Percentiles rank a stretch among this genome's conserved stretches.
phyloP scores from a whole-genome alignment of 2,113 vertebrate genomes.

The Oplegnathus fasciatus region DNA sequence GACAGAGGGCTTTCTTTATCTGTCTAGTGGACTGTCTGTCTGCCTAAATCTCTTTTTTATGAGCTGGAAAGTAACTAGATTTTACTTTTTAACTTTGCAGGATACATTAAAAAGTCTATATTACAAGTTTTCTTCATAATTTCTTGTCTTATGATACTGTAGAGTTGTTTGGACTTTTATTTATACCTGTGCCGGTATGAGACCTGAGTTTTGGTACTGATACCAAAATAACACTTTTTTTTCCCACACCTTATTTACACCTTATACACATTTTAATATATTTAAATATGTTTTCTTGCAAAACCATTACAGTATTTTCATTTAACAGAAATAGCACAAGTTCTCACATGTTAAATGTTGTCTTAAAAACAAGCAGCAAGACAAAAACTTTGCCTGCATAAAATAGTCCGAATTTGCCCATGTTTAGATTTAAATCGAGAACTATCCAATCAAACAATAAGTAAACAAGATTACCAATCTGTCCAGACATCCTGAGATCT shows the following conservation, averaged over 20 bases:
- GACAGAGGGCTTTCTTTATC: conserved; percentile 59
- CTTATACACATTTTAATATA: too few species aligned
- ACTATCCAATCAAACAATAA: too few species aligned
- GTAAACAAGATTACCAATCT: not conserved
- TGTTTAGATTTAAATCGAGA: not conserved
- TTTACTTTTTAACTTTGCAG: not conserved
- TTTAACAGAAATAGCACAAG: too few species aligned
- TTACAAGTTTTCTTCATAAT: not conserved
- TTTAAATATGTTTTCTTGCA: too few species aligned
- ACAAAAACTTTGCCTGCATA: not conserved
- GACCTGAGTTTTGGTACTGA: too few species aligned
- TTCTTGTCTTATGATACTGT: not conserved
- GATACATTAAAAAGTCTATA: not conserved
- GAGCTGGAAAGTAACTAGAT: conserved; percentile 44
- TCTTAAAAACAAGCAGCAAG: not conserved
- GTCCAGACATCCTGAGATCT: too few species aligned
- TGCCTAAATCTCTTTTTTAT: conserved; percentile 18
- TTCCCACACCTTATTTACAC: too few species aligned
- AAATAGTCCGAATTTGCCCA: not conserved
- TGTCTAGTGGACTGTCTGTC: conserved; percentile 42
- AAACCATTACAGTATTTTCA: too few species aligned
- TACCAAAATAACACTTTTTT: too few species aligned
- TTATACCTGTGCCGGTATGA: too few species aligned
- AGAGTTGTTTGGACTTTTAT: too few species aligned
- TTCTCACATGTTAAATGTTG: too few species aligned